phyloP scores from a whole-genome alignment of 2,797 vertebrate species.

The Taeniopygia guttata region DNA sequence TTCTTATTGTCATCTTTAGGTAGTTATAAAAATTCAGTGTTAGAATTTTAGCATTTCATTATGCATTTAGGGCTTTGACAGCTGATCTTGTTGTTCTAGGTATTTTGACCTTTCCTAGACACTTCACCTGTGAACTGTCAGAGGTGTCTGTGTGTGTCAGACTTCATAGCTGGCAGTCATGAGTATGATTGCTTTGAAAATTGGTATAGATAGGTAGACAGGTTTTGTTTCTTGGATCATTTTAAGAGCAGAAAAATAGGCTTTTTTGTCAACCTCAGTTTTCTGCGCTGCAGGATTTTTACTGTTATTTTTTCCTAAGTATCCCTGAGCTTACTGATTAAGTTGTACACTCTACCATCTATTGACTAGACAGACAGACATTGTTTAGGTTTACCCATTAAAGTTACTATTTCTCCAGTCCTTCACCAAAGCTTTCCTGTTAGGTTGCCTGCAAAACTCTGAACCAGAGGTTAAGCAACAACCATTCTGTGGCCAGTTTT shows the following conservation, averaged over 20 bases:
- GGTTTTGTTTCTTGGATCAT: not conserved
- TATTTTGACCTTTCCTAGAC: slow-evolving; percentile 8
- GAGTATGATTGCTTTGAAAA: not conserved
- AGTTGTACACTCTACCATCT: not conserved
- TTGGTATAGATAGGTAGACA: not conserved
- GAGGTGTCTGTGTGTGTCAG: not conserved
- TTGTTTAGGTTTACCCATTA: not conserved
- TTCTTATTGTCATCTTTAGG: not conserved
- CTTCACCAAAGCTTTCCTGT: not conserved
- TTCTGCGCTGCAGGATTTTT: not conserved
- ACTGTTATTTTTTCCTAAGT: not conserved
- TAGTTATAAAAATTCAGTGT: not conserved
- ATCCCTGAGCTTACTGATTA: not conserved
- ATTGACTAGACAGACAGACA: not conserved
- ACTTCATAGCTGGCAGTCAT: not conserved
- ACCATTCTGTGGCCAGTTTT: not conserved
- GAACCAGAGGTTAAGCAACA: not conserved
- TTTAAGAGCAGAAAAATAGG: not conserved
- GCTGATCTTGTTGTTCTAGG: not conserved
- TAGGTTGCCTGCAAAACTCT: not conserved
- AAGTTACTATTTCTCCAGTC: not conserved
- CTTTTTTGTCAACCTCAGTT: not conserved
- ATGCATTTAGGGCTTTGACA: not conserved
- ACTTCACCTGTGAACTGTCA: not conserved
- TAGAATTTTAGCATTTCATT: not conserved